Conservation (phyloP, 2,113 vertebrate species). For the Dendrocopos noguchii region DNA sequence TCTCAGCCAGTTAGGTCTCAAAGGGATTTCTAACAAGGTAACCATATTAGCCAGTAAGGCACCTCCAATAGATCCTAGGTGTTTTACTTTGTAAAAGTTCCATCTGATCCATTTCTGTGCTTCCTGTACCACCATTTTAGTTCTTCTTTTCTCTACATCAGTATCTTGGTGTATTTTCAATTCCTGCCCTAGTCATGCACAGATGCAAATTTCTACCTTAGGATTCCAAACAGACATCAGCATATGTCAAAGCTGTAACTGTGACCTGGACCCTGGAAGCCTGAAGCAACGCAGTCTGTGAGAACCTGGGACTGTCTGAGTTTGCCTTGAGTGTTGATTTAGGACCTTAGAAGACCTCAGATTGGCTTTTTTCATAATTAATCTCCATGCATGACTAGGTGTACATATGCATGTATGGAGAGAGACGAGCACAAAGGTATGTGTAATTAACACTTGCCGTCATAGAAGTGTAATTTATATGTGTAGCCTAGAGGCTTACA, state of each 20-base stretch:
- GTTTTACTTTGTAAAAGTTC: not conserved
- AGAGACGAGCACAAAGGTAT: not conserved
- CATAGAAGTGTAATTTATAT: not conserved
- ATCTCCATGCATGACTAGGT: not conserved
- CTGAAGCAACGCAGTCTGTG: fast-evolving
- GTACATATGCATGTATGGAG: not conserved
- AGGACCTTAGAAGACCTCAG: not conserved
- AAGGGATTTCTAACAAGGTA: not conserved
- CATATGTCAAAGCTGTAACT: fast-evolving
- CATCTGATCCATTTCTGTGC: not conserved
- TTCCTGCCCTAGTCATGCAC: not conserved
- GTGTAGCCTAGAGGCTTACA: not conserved
- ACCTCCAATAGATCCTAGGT: not conserved
- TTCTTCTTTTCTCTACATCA: not conserved
- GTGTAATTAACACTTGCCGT: not conserved
- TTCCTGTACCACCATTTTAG: not conserved
- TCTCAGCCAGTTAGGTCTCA: not conserved
- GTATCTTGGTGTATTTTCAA: not conserved
- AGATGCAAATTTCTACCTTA: not conserved
- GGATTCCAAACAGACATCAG: conserved; percentile 8
- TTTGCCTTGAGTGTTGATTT: not conserved
- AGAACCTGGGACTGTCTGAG: not conserved
- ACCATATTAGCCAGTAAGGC: not conserved
- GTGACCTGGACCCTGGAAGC: not conserved
- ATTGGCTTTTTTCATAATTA: not conserved